These are phyloP conservation scores for Anthoscopus minutus DNA, from an alignment of 2,113 vertebrate species.

Conservation along the genomic window DNA sequence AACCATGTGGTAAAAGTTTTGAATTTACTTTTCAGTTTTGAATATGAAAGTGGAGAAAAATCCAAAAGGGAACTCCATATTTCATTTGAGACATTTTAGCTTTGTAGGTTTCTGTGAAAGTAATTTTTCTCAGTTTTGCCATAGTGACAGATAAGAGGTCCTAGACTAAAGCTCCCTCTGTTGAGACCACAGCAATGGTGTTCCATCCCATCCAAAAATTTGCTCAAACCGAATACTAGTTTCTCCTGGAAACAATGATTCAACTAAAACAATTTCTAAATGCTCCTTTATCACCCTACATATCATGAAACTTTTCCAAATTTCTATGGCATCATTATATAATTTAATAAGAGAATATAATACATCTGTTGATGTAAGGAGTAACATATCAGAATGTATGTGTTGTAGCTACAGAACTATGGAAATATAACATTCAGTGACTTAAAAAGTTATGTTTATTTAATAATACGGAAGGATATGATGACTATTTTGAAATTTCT, in stretches of 20 bases:
- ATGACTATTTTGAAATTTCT: not conserved
- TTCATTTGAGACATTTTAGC: not conserved
- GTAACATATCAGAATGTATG: not conserved
- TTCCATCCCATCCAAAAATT: not conserved
- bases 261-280: not conserved
- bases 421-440: not conserved
- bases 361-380: not conserved
- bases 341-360: not conserved
- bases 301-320: not conserved
- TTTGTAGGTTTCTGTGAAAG: not conserved
- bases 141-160: not conserved
- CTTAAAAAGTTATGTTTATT: not conserved
- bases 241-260: not conserved
- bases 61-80: fast-evolving
- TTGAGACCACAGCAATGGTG: not conserved
- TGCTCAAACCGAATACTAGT: not conserved
- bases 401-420: not conserved
- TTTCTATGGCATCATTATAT: not conserved
- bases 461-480: not conserved
- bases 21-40: not conserved
- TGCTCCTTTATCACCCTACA: not conserved
- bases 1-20: not conserved
- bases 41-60: not conserved
- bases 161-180: not conserved
- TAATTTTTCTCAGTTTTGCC: not conserved